Conservation (phyloP, 2,797 vertebrate genomes). For the Geotrypetes seraphini region DNA sequence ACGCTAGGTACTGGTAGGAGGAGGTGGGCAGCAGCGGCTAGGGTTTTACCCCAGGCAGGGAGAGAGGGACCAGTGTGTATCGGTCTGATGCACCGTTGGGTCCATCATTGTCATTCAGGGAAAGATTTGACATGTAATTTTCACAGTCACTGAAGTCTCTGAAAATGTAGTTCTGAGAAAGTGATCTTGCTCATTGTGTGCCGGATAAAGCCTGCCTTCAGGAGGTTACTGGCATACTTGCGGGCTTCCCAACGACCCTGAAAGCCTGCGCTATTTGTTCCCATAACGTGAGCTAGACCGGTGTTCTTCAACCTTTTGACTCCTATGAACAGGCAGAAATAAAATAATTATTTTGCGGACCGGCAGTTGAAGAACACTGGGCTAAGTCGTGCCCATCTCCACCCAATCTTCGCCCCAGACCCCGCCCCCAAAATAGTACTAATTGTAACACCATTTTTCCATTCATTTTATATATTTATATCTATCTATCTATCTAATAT, state of each 20-base stretch:
- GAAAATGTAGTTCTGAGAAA: conserved; percentile 83
- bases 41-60: conserved; percentile 70
- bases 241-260: conserved; percentile 81
- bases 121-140: conserved; percentile 83
- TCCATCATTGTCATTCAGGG: conserved; percentile 84
- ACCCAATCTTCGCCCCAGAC: no score
- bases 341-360: no score
- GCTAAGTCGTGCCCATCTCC: no score
- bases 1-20: conserved; percentile 68
- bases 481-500: no score
- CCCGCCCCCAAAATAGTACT: no score
- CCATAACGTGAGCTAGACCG: no score
- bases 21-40: conserved; percentile 85
- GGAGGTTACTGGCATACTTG: conserved; percentile 83
- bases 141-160: conserved; percentile 83
- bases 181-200: conserved; percentile 93
- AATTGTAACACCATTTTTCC: no score
- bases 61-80: conserved; percentile 79
- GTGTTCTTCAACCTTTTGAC: no score
- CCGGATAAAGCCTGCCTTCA: conserved; percentile 82
- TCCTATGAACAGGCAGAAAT: no score
- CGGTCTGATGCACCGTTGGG: conserved; percentile 86
- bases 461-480: no score
- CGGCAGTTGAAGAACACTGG: no score
- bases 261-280: no score